Base-by-base conservation (phyloP, 2,113 vertebrate genomes). In the Carassius carassius region DNA sequence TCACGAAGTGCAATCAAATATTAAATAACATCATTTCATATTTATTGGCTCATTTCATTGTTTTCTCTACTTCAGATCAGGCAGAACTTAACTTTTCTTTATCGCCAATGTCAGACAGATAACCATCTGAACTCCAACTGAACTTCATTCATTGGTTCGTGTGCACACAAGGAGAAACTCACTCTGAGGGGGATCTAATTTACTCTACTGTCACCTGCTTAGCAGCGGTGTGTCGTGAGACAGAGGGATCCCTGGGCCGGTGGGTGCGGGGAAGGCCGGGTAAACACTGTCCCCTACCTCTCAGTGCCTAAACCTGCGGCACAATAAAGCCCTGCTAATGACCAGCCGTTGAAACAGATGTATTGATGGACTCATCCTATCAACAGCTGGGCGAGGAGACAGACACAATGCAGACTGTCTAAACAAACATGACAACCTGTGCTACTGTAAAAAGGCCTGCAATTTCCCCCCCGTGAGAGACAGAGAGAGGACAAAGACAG, bases 291-390 rank as follows among this genome's bases (percentile, higher is more conserved):
- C 94, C 67, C 60, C 92, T 88, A 93, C 92, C 86, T 92, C 94
- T 93, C 94, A 92, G 93, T 88, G 93, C 92, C 95, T 95, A 96
- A 95, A 96, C 89, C 90, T 78, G 84, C 91, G 91, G 94, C 92
- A 93, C 93, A 95, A 95, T 96, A 95, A 96, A 95, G 94, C 94
- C 94, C 94, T 93, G 94, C 95, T 96, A 97, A 97, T 97, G 96
- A 96, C 94, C 95, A 96, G 96, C 95, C 95, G 96, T 96, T 96
- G 95, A 96, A 97, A 97, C 95, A 96, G 96, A 96, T 96, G 96
- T 96, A 95, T 96, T 96, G 96, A 97, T 95, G 95, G 92, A 94
- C 93, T 94, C 95, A 95, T 95, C 95, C 96, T 95, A 92, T 92
- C 94, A 96, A 95, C 95, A 97, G 95, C 96, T 97, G 96, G 95